Conservation (phyloP, 2,113 vertebrate genomes). For the Stercorarius parasiticus region DNA sequence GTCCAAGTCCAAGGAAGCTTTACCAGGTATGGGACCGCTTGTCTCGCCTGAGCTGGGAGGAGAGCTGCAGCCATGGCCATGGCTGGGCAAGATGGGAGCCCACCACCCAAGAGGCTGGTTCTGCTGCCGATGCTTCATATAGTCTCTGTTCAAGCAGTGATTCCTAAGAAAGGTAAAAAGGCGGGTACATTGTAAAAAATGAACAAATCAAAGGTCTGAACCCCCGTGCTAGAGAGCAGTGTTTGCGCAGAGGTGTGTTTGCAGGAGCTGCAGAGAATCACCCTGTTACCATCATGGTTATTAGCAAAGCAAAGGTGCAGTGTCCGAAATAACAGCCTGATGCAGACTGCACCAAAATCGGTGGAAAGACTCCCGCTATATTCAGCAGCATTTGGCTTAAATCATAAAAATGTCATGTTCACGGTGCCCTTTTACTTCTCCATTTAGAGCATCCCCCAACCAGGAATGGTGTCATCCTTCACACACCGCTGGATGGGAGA, state of each 20-base stretch:
- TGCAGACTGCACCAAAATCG: background rate
- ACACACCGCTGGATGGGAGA: background rate
- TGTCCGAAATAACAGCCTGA: background rate
- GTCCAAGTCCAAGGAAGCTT: background rate
- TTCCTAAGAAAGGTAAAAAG: background rate
- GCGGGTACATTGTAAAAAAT: background rate
- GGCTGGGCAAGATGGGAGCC: background rate
- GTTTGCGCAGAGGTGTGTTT: background rate
- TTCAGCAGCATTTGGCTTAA: background rate
- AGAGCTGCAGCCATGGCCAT: rapidly evolving
- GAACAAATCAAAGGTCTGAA: background rate
- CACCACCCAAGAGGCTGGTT: background rate
- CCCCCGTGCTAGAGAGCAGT: background rate
- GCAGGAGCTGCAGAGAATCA: background rate
- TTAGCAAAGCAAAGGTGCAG: background rate
- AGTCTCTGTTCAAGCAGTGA: background rate
- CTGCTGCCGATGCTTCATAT: rapidly evolving
- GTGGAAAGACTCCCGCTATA: background rate
- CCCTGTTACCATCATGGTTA: background rate
- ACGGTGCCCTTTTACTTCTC: background rate
- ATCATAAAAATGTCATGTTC: background rate
- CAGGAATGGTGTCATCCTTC: background rate
- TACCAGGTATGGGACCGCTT: background rate
- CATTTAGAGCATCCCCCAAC: background rate
- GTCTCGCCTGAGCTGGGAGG: background rate